Base-by-base conservation (phyloP, 2,797 vertebrate species). In the Etheostoma nigrum region DNA sequence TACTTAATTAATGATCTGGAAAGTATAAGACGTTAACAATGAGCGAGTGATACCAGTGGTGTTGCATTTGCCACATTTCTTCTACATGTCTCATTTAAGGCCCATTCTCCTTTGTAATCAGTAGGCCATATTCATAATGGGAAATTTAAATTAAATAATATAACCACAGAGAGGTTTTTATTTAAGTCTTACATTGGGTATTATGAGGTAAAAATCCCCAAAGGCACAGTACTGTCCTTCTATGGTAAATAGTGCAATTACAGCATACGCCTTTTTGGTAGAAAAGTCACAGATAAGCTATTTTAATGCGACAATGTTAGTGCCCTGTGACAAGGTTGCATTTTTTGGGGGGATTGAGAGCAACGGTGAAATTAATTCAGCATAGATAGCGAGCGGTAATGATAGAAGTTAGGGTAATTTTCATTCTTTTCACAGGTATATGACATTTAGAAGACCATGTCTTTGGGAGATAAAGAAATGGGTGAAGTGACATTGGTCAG, bases 21-120 rank as follows among this genome's bases (percentile, higher is more conserved):
- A 89, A 90, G 82, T 88, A 86, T 84, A 89, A 66, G 71, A 82
- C 82, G 81, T 86, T 86, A 88, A 72, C 74, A 84, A 80, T 84
- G 78, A 82, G 63, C 47, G 60, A 64, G 58, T 36, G 54, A 66
- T 71, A 79, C 71, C 67, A 25, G 44, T 36, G 67, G 47, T 67
- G 68, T 61, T 73, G 55, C 69, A 60, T 78, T 80, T 40, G 62
- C 68, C 23, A 71, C 48, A 36, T 82, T 81, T 68, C 72, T 81
- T 84, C 74, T 71, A 45, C 64, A 67, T 27, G 53, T 77, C 58
- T 84, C 65, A 66, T 86, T 89, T 66, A 74, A 61, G 73, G 49
- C 49, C 48, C 54, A 44, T 49, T 79, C 23, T 82, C 63, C 16
- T 58, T 65, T 21, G 65, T 66, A 75, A 68, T 85, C 73, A 67